Percentiles rank a stretch among this genome's conserved stretches.
Conservation (phyloP, 1,140 invertebrate genomes). For the Tetramorium alpestre region DNA sequence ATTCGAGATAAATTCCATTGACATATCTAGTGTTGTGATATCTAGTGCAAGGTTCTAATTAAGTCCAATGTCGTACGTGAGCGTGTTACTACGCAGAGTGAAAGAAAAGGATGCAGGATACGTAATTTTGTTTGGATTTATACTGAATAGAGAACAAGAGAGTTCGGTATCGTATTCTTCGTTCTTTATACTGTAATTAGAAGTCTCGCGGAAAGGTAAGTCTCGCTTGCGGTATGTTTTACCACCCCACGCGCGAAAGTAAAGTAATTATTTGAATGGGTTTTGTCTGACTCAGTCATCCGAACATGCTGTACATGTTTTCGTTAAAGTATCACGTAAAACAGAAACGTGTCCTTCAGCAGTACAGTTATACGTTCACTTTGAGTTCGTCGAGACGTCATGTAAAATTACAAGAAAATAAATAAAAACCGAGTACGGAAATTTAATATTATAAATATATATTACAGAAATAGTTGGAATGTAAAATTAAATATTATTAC, state of each 20-base stretch:
- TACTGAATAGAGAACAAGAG: constrained; percentile 45
- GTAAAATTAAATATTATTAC: neutral
- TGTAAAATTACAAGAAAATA: constrained; percentile 19
- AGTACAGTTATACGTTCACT: neutral
- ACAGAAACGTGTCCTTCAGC: neutral
- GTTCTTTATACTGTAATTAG: constrained; percentile 37
- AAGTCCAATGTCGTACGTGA: constrained; percentile 26
- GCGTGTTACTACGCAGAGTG: neutral
- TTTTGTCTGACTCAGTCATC: constrained; percentile 9
- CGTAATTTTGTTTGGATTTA: constrained; percentile 50
- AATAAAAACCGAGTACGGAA: neutral
- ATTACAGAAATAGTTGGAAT: neutral
- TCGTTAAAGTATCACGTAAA: constrained; percentile 8
- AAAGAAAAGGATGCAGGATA: constrained; percentile 4
- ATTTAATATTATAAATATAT: neutral
- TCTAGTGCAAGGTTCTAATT: constrained; percentile 23
- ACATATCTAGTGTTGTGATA: neutral
- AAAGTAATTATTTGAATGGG: constrained; percentile 29
- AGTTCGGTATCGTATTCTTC: neutral
- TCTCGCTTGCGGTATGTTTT: neutral
- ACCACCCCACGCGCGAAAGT: neutral
- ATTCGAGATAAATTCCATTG: neutral
- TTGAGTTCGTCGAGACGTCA: neutral
- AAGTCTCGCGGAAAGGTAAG: neutral
- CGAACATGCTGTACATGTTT: neutral